These are phyloP conservation scores for Ophion costatus DNA, from an alignment of 2,888 invertebrate species.

Conservation along the genomic window DNA sequence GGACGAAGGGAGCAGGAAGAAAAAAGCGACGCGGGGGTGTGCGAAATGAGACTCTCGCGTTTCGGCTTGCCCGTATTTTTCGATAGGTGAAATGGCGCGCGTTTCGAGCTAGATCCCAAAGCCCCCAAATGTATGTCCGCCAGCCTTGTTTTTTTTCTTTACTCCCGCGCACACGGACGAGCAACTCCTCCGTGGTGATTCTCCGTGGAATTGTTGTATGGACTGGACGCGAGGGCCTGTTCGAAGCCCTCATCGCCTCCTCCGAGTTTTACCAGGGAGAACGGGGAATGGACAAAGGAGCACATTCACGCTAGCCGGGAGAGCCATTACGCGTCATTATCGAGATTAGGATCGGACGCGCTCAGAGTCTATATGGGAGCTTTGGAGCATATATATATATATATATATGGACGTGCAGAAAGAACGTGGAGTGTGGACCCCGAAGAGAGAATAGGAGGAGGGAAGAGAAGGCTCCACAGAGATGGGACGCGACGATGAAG, in stretches of 20 bases:
- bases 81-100: constrained; percentile 78
- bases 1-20: constrained; percentile 39
- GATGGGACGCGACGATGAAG: constrained; percentile 8
- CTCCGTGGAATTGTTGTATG: constrained; percentile 45
- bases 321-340: constrained; percentile 83
- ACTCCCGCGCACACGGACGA: constrained; percentile 15
- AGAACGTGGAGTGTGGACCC: constrained; percentile 52
- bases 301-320: constrained; percentile 81
- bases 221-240: constrained; percentile 55
- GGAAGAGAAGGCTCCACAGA: constrained; percentile 39
- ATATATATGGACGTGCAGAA: constrained; percentile 37
- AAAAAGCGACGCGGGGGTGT: constrained; percentile 29
- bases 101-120: constrained; percentile 67
- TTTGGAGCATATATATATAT: constrained; percentile 52
- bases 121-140: constrained; percentile 74
- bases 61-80: constrained; percentile 74
- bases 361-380: constrained; percentile 66
- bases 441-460: constrained; percentile 34
- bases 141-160: constrained; percentile 13
- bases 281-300: constrained; percentile 79
- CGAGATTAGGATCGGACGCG: constrained; percentile 83
- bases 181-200: constrained; percentile 39
- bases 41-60: constrained; percentile 67
- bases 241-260: constrained; percentile 53
- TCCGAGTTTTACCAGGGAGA: constrained; percentile 64